A percentile compares a stretch with the other conserved stretches of the same genome.
phyloP scores from a whole-genome alignment of 2,888 invertebrate species.

The Hoplodrina ambigua region DNA sequence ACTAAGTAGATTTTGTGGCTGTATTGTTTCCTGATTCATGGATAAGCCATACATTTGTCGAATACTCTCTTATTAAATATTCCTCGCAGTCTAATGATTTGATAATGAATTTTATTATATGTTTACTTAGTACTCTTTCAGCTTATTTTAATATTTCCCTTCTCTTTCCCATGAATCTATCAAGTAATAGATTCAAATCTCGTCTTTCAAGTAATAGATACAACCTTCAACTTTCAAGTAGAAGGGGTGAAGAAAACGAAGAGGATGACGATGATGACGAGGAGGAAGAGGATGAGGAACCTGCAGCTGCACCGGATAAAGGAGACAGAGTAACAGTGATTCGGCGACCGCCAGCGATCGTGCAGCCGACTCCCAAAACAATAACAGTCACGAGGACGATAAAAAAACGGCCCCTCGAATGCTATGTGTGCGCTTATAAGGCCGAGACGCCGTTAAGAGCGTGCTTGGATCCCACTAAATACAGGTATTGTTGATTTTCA shows the following conservation, averaged over 20 bases:
- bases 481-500: slow-evolving; percentile 69
- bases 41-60: background rate
- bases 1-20: background rate
- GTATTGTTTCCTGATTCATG: background rate
- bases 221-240: slow-evolving; percentile 54
- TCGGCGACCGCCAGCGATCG: slow-evolving; percentile 61
- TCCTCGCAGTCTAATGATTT: background rate
- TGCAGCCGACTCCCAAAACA: slow-evolving; percentile 63
- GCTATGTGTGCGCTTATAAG: slow-evolving; percentile 84
- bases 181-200: slow-evolving; percentile 48
- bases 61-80: background rate
- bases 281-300: slow-evolving; percentile 71
- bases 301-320: slow-evolving; percentile 51
- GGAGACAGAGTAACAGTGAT: slow-evolving; percentile 58
- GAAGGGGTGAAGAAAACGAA: slow-evolving; percentile 69
- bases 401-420: slow-evolving; percentile 80
- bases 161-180: slow-evolving; percentile 32
- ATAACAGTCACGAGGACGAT: slow-evolving; percentile 71
- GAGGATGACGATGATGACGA: slow-evolving; percentile 77
- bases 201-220: slow-evolving; percentile 54
- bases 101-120: background rate
- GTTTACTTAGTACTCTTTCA: slow-evolving; percentile 5
- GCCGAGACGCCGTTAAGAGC: slow-evolving; percentile 78
- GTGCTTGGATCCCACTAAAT: slow-evolving; percentile 84
- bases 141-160: slow-evolving; percentile 32